Evolutionary conservation across 2,888 invertebrate genomes (phyloP), one percentile per base, ranked within the genome.

Genomic region (Eledona agricola): DNA sequence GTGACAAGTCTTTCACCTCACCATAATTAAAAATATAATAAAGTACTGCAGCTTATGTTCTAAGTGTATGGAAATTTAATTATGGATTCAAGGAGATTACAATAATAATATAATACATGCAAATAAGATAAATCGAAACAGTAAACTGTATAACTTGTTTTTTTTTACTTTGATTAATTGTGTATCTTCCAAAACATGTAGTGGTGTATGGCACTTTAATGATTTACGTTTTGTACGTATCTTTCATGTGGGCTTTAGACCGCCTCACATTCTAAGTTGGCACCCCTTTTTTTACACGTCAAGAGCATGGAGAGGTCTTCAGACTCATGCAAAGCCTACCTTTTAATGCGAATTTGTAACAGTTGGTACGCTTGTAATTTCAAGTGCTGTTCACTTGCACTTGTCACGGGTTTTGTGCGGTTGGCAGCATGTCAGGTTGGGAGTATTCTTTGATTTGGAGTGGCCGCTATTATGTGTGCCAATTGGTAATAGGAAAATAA

Each of bases 291-390:
- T 13, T 5, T 35, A 45, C 12, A 25, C 20, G 25, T 22, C 31
- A 38, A 38, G 35, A 31, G 6, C 32, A 22, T 31, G 19, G 31
- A 38, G 37, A 19, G 31, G 15, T 22, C 38, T 31, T 49, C 12
- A 25, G 38, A 15, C 16, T 34, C 19, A 5, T 22, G 9, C 13
- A 11, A 47, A 20, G 55, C 51, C 57, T 52, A 63, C 60, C 59
- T 58, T 59, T 62, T 54, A 54, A 51, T 56, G 51, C 55, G 61
- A 61, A 58, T 62, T 58, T 60, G 64, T 65, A 67, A 66, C 67
- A 67, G 67, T 67, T 67, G 67, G 67, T 63, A 55, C 55, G 61
- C 63, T 65, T 57, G 58, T 55, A 62, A 62, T 62, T 65, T 63
- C 47, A 49, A 61, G 60, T 56, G 53, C 46, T 40, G 42, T 62